These are phyloP conservation scores for Apis laboriosa DNA, from an alignment of 1,140 invertebrate species.

Conservation along the genomic window DNA sequence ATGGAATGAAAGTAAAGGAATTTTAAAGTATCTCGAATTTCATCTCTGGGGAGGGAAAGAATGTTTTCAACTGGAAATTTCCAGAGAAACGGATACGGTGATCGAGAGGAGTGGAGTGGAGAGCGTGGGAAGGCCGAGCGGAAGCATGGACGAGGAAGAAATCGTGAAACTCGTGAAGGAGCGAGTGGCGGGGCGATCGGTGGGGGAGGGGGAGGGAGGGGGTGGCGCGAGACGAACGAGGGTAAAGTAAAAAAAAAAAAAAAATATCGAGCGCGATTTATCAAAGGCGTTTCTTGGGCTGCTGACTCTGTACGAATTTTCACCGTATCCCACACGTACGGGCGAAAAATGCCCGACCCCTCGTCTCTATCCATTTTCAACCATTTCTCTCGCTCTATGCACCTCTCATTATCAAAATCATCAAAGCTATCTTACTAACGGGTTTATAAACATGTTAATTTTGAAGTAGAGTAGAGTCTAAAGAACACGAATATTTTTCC, in stretches of 20 bases:
- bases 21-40: too few species aligned
- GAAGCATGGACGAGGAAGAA: constrained; percentile 66
- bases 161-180: constrained; percentile 67
- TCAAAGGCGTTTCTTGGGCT: constrained; percentile 65
- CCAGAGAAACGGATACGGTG: background rate
- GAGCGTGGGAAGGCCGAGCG: constrained; percentile 53
- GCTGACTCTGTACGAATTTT: constrained; percentile 48
- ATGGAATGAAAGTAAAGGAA: too few species aligned
- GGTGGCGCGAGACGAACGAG: constrained; percentile 49
- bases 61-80: background rate
- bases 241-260: constrained; percentile 33
- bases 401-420: too few species aligned
- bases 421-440: background rate
- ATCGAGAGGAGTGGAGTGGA: constrained; percentile 1
- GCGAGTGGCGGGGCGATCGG: constrained; percentile 36
- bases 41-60: too few species aligned
- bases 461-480: too few species aligned
- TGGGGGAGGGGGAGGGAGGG: constrained; percentile 56
- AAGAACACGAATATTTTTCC: too few species aligned
- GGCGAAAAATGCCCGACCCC: constrained; percentile 41
- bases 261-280: constrained; percentile 75
- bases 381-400: too few species aligned
- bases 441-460: too few species aligned
- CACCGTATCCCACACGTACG: constrained; percentile 1
- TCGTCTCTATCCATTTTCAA: constrained; percentile 28